Evolutionary conservation across 2,888 invertebrate species (phyloP), one percentile per base, ranked within the genome.

Genomic region (Nomada ruficornis): DNA sequence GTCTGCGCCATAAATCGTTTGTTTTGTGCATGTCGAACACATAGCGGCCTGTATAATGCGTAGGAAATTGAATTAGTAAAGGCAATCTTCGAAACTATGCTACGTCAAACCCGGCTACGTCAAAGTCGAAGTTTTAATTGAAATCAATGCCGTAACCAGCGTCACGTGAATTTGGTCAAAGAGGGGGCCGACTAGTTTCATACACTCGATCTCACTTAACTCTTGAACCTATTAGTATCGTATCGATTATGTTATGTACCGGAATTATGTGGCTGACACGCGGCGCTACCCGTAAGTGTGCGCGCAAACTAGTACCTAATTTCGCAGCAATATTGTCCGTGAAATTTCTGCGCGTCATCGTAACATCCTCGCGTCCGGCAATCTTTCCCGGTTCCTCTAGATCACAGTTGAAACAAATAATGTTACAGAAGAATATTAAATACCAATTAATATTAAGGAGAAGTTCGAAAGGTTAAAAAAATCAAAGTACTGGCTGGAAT

Each of bases 71-170:
- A 82, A 86, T 80, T 76, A 78, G 71, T 65, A 54, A 29, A 65
- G 59, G 74, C 76, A 82, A 87, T 86, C 85, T 85, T 85, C 71
- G 86, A 78, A 87, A 82, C 80, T 82, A 69, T 72, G 76, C 79
- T 68, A 70, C 75, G 55, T 70, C 72, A 52, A 75, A 72, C 54
- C 50, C 44, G 74, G 29, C 60, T 50, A 59, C 77, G 70, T 82
- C 87, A 87, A 87, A 86, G 87, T 86, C 62, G 74, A 86, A 86
- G 85, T 86, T 86, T 87, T 86, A 86, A 86, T 86, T 86, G 86
- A 86, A 87, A 86, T 86, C 87, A 86, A 84, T 80, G 75, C 74
- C 77, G 77, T 84, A 84, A 82, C 73, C 76, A 76, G 54, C 85
- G 87, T 86, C 86, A 85, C 85, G 85, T 80, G 77, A 86, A 86